Evolutionary conservation across 2,797 vertebrate genomes (phyloP).

Genomic region (Rallus crepitans): DNA sequence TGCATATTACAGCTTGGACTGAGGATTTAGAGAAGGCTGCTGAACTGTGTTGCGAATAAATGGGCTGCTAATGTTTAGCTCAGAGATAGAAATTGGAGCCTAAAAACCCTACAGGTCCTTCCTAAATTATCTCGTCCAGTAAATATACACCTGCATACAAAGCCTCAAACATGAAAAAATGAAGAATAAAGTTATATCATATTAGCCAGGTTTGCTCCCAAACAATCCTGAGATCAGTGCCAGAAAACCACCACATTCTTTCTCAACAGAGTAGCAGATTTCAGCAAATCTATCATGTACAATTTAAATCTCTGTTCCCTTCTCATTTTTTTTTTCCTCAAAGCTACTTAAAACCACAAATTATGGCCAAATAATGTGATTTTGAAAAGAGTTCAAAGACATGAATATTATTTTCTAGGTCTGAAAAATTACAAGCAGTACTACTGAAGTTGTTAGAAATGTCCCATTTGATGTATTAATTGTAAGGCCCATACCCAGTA

Average conservation of each 20-base stretch:
- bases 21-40: not conserved
- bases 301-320: not conserved
- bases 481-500: not conserved
- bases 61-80: not conserved
- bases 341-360: not conserved
- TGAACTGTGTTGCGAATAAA: not conserved
- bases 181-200: not conserved
- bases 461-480: not conserved
- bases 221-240: not conserved
- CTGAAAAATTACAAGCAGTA: not conserved
- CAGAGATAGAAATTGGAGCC: not conserved
- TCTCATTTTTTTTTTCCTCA: not conserved
- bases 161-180: not conserved
- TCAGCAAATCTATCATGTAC: fast-evolving
- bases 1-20: not conserved
- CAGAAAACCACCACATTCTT: not conserved
- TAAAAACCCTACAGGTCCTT: not conserved
- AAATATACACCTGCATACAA: not conserved
- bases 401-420: not conserved
- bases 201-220: not conserved
- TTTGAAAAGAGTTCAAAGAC: not conserved
- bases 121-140: not conserved
- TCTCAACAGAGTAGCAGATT: not conserved
- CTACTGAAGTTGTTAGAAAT: slow-evolving; percentile 17
- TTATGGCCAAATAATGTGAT: not conserved